These are phyloP conservation scores for Ditylenchus dipsaci DNA, from an alignment of 1,140 invertebrate species.

Conservation along the genomic window DNA sequence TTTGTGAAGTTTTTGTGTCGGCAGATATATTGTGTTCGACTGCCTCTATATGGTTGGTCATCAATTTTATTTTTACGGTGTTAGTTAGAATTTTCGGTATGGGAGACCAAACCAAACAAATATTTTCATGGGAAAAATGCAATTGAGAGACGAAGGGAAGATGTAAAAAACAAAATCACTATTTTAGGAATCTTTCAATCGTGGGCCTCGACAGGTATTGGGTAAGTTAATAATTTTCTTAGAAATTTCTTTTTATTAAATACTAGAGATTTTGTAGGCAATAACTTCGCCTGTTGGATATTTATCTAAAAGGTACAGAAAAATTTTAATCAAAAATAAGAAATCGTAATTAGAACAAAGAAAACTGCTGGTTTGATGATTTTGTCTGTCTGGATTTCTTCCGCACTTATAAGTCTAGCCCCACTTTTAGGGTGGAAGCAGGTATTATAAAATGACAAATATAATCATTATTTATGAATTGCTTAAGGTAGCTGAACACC, in stretches of 20 bases:
- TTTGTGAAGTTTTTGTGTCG: slow-evolving; percentile 57
- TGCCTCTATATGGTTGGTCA: slow-evolving; percentile 51
- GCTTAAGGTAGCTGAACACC: slow-evolving; percentile 41
- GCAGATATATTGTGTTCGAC: slow-evolving; percentile 58
- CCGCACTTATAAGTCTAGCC: slow-evolving; percentile 53
- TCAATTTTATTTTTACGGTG: slow-evolving; percentile 26
- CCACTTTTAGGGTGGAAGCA: slow-evolving; percentile 58
- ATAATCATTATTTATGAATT: slow-evolving; percentile 24
- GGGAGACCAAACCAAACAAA: too few relatives aligned
- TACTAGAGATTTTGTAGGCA: slow-evolving; percentile 40
- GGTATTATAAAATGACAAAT: slow-evolving; percentile 33
- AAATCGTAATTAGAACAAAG: neutral
- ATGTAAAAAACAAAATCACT: neutral
- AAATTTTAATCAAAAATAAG: slow-evolving; percentile 19
- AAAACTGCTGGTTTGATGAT: slow-evolving; percentile 55
- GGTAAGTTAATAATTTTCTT: neutral
- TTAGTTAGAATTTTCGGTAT: neutral
- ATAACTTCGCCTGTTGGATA: slow-evolving; percentile 56
- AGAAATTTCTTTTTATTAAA: neutral
- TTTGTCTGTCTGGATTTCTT: slow-evolving; percentile 53
- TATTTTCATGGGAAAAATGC: too few relatives aligned
- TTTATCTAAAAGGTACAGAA: slow-evolving; percentile 46
- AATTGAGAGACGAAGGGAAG: too few relatives aligned
- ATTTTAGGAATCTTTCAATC: slow-evolving; percentile 43
- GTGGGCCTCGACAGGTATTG: slow-evolving; percentile 47